Conservation (phyloP, 2,113 vertebrate species). For the Stigmatopora argus region DNA sequence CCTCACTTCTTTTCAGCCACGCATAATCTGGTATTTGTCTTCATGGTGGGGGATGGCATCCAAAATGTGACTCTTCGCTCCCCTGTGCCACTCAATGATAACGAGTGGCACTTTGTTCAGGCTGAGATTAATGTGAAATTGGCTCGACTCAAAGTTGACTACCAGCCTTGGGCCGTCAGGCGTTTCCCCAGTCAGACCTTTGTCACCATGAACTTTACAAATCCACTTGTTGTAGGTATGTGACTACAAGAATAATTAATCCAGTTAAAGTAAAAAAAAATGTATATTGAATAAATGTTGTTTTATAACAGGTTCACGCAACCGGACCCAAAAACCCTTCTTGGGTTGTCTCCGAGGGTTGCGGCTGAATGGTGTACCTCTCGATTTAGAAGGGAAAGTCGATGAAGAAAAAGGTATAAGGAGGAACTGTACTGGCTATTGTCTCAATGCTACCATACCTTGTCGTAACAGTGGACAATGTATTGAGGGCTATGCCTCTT, state of each 20-base stretch:
- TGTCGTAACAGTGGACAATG: slow-evolving; percentile 90
- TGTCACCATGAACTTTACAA: slow-evolving; percentile 82
- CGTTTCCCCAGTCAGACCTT: slow-evolving; percentile 86
- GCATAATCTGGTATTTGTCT: slow-evolving; percentile 79
- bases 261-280: not conserved
- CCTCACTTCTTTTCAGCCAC: slow-evolving; percentile 69
- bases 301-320: slow-evolving; percentile 76
- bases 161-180: slow-evolving; percentile 82
- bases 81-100: slow-evolving; percentile 78
- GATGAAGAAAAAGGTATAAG: slow-evolving; percentile 83
- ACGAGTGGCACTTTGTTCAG: slow-evolving; percentile 93
- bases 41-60: slow-evolving; percentile 90
- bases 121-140: slow-evolving; percentile 92
- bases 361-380: slow-evolving; percentile 86
- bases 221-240: slow-evolving; percentile 85
- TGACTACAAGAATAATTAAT: not conserved
- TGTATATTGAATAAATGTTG: not conserved
- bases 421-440: slow-evolving; percentile 88
- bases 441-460: slow-evolving; percentile 80
- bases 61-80: slow-evolving; percentile 82
- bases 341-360: slow-evolving; percentile 89
- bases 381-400: slow-evolving; percentile 89
- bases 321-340: slow-evolving; percentile 83
- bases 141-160: slow-evolving; percentile 88
- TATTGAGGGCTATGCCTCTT: slow-evolving; percentile 88